Evolutionary conservation across 2,113 vertebrate genomes (phyloP), one percentile per base, ranked within the genome.

Genomic region (Podarcis muralis): DNA sequence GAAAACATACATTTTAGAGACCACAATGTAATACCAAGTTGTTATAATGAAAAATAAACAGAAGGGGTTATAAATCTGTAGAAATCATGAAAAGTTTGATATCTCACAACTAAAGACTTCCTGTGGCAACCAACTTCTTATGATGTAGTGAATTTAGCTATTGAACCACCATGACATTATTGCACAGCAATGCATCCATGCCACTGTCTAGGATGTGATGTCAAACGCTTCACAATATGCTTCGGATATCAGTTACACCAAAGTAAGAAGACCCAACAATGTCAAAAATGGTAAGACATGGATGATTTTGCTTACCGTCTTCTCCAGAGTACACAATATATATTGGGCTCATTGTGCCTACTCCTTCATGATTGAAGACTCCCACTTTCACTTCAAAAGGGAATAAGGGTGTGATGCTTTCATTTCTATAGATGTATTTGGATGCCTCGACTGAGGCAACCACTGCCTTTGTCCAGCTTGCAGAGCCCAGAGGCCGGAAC

Each of bases 381-480:
- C 98, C 98, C 74, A 98, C 98, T 93, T 98, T 98, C 85, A 98
- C 98, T 95, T 99, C 97, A 20, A 98, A 99, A 74, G 95, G 97
- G 35, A 97, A 98, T 15, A 98, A 96, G 0, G 98, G 97, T 0
- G 90, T 93, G 65, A 98, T 92, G 77, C 97, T 98, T 78, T 98
- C 97, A 0, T 98, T 98, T 90, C 97, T 97, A 32, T 98, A 98
- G 40, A 98, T 16, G 1, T 98, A 98, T 94, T 93, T 97, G 3
- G 97, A 98, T 0, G 97, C 95, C 65, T 99, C 98, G 32, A 96
- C 94, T 0, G 97, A 97, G 1, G 97, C 95, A 87, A 98, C 95
- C n/a, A 94, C 97, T 3, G 97, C 97, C 87, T 98, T 97, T 83
- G 96, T 98, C 98, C 98, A 99, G 32, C 93, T 95, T 75, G 94